A percentile compares a stretch with the other conserved stretches of the same genome.
phyloP scores from a whole-genome alignment of 2,113 vertebrate genomes.

The Dinomys branickii region DNA sequence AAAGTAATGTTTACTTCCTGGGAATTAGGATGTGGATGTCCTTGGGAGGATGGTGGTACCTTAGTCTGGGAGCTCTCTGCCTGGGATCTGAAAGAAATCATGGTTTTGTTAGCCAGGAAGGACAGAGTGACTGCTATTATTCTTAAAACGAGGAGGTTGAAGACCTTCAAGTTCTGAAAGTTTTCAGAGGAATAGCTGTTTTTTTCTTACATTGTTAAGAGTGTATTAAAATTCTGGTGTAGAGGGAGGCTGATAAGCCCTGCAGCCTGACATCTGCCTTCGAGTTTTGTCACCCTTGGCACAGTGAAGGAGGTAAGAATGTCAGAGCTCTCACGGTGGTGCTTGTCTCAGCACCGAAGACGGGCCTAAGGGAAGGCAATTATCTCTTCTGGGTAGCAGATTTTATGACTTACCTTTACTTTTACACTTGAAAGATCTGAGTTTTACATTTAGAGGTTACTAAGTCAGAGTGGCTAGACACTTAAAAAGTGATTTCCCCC shows the following conservation, averaged over 20 bases:
- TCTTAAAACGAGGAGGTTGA: background rate
- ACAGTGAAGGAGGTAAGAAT: background rate
- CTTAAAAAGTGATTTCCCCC: background rate
- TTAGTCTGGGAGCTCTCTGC: background rate
- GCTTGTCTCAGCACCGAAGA: background rate
- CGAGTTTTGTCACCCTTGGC: background rate
- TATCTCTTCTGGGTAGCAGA: background rate
- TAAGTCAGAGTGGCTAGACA: background rate
- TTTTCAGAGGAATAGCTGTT: background rate
- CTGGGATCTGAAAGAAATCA: background rate
- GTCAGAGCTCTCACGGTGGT: background rate
- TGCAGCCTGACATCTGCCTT: background rate
- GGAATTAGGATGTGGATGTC: background rate
- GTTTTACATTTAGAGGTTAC: conserved; percentile 27
- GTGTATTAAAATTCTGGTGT: background rate
- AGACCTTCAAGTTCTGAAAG: background rate
- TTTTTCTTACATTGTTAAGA: background rate
- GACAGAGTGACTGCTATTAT: background rate
- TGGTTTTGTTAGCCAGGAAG: background rate
- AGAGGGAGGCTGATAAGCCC: background rate
- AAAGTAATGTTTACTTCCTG: background rate
- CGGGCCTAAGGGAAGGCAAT: background rate
- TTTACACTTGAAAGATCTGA: background rate
- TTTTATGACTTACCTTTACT: background rate
- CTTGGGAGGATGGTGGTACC: background rate